Base-by-base conservation (phyloP, 2,113 vertebrate genomes). In the Pithys albifrons region DNA sequence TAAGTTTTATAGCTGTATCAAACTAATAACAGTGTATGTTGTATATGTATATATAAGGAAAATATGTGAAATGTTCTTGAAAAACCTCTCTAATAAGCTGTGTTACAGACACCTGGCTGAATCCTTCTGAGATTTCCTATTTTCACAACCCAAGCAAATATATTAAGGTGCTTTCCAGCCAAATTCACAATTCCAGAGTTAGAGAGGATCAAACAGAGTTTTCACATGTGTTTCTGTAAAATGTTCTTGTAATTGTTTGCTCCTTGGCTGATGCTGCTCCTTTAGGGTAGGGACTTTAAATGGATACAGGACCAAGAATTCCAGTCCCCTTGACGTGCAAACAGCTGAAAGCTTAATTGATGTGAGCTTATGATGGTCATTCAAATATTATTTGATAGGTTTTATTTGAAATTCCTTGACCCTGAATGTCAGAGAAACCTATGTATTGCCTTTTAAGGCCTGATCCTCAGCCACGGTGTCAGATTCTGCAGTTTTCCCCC, bases 81-180 rank as follows among this genome's bases (percentile, higher is more conserved):
- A 91, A 86, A 92, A 39, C 14, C 23, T 84, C 71, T 91, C 23
- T 89, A 80, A 93, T 90, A 80, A 91, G 48, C 67, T 80, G 5
- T 79, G 41, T 80, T 96, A 77, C 29, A 61, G 39, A 69, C 93
- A 91, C 72, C 85, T 93, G 92, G 72, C 45, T 65, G 76, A 94
- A 92, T 93, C 79, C 90, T 89, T 76, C 39, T 64, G 90, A 92
- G 88, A 84, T n/a, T 88, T 76, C 85, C 24, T 71, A 19, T 94
- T 95, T 96, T 92, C 65, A 88, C 72, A 94, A 83, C 45, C 27
- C 43, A 88, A 43, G 71, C 31, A 82, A 73, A 79, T 88, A 73
- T 29, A 65, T 85, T 65, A 71, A 66, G 61, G 29, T 74, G 19
- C 25, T 91, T 83, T 84, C 35, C 55, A 91, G 85, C 90, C 75